Percentiles rank a stretch among this genome's conserved stretches.
phyloP scores from a whole-genome alignment of 2,113 vertebrate species.

The Cyanoliseus patagonus region DNA sequence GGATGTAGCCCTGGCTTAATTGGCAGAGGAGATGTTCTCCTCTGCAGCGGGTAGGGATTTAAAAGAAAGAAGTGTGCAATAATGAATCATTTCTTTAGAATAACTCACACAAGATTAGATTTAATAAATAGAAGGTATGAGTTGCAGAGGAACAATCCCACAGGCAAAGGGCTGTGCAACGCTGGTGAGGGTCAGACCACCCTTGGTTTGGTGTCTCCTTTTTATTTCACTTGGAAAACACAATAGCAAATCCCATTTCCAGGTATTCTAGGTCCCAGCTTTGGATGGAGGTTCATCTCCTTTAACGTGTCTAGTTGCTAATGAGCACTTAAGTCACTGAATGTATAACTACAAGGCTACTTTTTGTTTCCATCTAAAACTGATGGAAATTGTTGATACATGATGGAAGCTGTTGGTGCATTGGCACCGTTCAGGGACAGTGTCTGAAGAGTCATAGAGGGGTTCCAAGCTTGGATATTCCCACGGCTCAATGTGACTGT shows the following conservation, averaged over 20 bases:
- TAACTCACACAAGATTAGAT: fast-evolving
- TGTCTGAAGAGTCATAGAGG: background rate
- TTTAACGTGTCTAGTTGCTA: fast-evolving
- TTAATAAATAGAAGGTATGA: background rate
- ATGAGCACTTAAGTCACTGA: background rate
- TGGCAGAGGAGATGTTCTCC: background rate
- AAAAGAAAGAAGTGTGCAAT: background rate
- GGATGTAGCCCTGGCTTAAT: background rate
- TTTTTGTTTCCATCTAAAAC: background rate
- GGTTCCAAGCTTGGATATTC: background rate
- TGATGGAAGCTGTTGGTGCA: background rate
- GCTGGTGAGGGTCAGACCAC: background rate
- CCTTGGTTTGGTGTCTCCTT: fast-evolving
- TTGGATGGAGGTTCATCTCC: background rate
- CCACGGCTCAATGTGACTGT: background rate
- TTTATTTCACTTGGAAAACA: background rate
- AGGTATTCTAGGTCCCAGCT: background rate
- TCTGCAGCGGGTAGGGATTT: background rate
- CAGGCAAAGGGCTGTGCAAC: fast-evolving
- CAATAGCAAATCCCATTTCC: background rate
- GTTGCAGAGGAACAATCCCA: background rate
- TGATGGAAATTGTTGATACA: background rate
- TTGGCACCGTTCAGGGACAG: background rate
- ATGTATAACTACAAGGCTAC: background rate
- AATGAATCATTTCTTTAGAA: background rate